Base-by-base conservation (phyloP, 2,797 vertebrate species). In the Phyllotis vaccarum region DNA sequence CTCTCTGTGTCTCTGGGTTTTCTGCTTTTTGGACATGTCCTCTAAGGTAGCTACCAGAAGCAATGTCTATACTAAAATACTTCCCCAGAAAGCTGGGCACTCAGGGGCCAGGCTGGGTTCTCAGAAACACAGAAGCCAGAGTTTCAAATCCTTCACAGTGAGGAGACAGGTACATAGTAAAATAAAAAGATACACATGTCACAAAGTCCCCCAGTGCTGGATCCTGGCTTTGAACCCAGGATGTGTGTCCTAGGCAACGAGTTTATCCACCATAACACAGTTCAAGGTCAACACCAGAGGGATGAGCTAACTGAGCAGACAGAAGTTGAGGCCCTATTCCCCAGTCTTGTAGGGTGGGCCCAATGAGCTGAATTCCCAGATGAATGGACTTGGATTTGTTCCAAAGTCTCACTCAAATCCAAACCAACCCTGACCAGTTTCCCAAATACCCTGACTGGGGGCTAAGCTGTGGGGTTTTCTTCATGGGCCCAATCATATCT, bases 331-430 rank as follows among this genome's bases (percentile, higher is more conserved):
- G 19, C 5, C 62, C n/a, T 52, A 46, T 10, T 62, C 72, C 86
- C 31, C 58, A 2, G 34, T 34, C 7, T 90, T 89, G 31, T 58
- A 60, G n/a, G 54, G 40, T 31, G 17, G 66, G 60, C 70, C 62
- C 12, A n/a, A 62, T 43, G 52, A 79, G 52, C 34, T 68, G 70
- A 85, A 80, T 85, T 37, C 56, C 34, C 16, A 40, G 27, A 27
- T 64, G 89, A 82, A 49, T 22, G 4, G 27, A 49, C 52, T 80
- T 14, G 3, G 34, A 82, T 12, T 75, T 86, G 70, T 86, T 86
- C 78, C 43, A 11, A 74, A 97, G 81, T 82, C 34, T 89, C 83
- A 64, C 56, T 88, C 74, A 94, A 75, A 83, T 66, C 82, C 70
- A 91, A 86, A 75, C 89, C 52, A 80, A 37, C 34, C 34, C 31